Evolutionary conservation across 2,797 vertebrate species (phyloP).

Genomic region (Gouania willdenowi): DNA sequence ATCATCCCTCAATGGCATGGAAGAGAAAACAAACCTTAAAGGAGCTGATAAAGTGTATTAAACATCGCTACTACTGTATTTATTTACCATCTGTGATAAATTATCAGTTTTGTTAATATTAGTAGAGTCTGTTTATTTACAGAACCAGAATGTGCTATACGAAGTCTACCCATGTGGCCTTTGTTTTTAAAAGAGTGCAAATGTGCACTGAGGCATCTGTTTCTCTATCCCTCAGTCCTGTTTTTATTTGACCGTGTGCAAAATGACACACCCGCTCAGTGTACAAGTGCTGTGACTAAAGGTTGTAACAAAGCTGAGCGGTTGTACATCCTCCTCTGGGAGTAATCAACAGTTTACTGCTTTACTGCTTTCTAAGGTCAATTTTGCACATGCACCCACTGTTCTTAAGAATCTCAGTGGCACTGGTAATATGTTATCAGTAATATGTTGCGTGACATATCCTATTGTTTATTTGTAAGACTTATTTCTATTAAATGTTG

Average conservation of each 20-base stretch:
- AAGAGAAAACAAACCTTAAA: neutral
- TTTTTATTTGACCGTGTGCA: slow-evolving; percentile 6
- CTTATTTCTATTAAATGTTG: neutral
- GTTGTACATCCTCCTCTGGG: too few relatives aligned
- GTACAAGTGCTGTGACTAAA: slow-evolving; percentile 19
- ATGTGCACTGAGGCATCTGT: slow-evolving; percentile 23
- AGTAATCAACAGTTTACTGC: too few relatives aligned
- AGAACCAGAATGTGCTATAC: too few relatives aligned
- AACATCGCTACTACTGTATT: slow-evolving; percentile 1
- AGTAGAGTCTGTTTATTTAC: too few relatives aligned
- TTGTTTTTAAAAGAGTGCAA: slow-evolving; percentile 36
- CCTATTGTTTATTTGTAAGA: neutral
- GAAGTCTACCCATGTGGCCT: slow-evolving; percentile 5
- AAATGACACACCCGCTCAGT: slow-evolving; percentile 17
- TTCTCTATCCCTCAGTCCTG: slow-evolving; percentile 12
- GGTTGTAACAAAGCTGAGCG: neutral
- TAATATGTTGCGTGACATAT: too few relatives aligned
- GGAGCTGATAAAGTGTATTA: slow-evolving; percentile 3
- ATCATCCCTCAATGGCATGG: slow-evolving; percentile 30
- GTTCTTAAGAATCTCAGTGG: too few relatives aligned
- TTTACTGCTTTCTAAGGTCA: too few relatives aligned
- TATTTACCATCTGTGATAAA: slow-evolving; percentile 31
- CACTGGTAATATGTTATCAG: too few relatives aligned
- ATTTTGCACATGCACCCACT: too few relatives aligned
- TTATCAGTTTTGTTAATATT: too few relatives aligned